These are phyloP conservation scores for Cyphomyrus discorhynchus DNA, from an alignment of 2,113 vertebrate genomes.

Conservation along the genomic window DNA sequence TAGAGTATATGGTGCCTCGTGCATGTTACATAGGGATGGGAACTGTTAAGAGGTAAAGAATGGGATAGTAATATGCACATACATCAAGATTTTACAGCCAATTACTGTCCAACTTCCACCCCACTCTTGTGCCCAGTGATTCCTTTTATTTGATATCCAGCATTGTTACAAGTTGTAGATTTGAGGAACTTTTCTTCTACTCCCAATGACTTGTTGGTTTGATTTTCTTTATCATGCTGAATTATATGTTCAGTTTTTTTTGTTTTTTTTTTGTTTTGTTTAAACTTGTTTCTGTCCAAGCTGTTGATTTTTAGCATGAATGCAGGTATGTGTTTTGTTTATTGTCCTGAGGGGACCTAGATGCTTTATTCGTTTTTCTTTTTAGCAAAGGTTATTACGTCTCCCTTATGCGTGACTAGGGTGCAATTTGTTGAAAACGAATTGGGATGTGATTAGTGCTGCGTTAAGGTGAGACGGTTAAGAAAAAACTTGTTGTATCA, in stretches of 20 bases:
- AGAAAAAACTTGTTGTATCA: conserved; percentile 37
- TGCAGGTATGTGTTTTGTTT: conserved; percentile 9
- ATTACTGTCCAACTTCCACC: not conserved
- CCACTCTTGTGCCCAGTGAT: not conserved
- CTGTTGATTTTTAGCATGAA: conserved; percentile 44
- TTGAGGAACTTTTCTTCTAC: not conserved
- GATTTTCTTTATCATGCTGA: not conserved
- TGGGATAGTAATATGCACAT: not conserved
- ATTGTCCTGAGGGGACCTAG: not conserved
- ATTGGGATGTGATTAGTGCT: conserved; percentile 28
- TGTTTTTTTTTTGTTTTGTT: not conserved
- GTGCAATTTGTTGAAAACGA: not conserved
- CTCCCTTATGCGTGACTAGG: not conserved
- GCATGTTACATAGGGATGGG: not conserved
- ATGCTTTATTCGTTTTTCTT: not conserved
- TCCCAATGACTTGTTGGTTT: not conserved
- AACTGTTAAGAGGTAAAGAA: not conserved
- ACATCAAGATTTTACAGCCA: not conserved
- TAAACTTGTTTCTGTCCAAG: conserved; percentile 22
- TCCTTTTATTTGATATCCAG: not conserved
- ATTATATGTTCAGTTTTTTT: not conserved
- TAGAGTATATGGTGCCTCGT: not conserved
- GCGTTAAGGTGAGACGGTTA: conserved; percentile 33
- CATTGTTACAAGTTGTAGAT: not conserved
- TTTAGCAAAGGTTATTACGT: not conserved